A percentile compares a stretch with the other conserved stretches of the same genome.
phyloP scores from a whole-genome alignment of 2,113 vertebrate genomes.

The Mola mola region DNA sequence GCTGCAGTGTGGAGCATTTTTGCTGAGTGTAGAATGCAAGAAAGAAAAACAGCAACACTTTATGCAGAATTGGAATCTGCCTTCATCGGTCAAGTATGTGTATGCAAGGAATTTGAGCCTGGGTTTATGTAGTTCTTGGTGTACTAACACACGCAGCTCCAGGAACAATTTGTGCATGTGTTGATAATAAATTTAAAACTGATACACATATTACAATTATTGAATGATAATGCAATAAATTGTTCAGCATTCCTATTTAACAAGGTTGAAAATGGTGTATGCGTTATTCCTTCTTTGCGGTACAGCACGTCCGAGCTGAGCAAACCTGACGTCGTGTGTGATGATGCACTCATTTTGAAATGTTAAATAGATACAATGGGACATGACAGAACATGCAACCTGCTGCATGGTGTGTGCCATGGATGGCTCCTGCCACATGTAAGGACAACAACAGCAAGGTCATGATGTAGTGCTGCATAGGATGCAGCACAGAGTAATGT shows the following conservation, averaged over 20 bases:
- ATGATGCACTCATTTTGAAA: slow-evolving; percentile 46
- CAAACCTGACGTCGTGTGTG: slow-evolving; percentile 17
- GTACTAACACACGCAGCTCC: neutral
- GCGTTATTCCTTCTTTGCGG: neutral
- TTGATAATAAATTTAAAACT: too few relatives aligned
- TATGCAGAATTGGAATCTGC: neutral
- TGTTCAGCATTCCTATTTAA: neutral
- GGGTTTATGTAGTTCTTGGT: neutral
- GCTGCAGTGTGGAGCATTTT: slow-evolving; percentile 43
- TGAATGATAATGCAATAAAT: too few relatives aligned
- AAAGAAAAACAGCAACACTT: slow-evolving; percentile 7
- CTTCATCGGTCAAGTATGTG: neutral
- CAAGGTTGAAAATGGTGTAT: neutral
- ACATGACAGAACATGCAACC: slow-evolving; percentile 18
- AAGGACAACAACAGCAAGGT: slow-evolving; percentile 58
- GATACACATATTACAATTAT: too few relatives aligned
- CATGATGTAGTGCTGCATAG: slow-evolving; percentile 25
- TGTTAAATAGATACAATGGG: slow-evolving; percentile 25
- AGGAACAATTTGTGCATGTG: neutral
- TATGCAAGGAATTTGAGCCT: neutral
- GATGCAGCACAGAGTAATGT: slow-evolving; percentile 17
- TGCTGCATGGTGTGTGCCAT: slow-evolving; percentile 6
- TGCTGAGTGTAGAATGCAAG: slow-evolving; percentile 31
- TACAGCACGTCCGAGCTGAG: slow-evolving; percentile 12
- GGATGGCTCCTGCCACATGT: slow-evolving; percentile 3